Base-by-base conservation (phyloP, 2,797 vertebrate genomes). In the Xerus rutilus region DNA sequence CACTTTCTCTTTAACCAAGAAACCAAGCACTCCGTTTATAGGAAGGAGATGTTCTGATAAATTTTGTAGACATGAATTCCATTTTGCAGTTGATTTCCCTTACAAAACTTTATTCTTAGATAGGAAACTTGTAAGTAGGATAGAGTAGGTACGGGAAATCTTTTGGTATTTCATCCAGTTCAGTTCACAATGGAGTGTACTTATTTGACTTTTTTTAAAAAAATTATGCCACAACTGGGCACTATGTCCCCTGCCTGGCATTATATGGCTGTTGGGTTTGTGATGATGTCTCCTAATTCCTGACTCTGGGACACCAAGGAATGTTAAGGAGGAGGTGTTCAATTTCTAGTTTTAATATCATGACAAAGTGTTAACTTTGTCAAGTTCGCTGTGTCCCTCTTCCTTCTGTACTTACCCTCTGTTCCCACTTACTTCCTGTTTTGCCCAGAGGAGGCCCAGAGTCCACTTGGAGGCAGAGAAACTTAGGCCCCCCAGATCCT, bases 361-460 rank as follows among this genome's bases (percentile, higher is more conserved):
- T 39, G 21, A 20, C 54, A 47, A 9, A 20, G 49, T 59, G 76
- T 70, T 18, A 59, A 35, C 43, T 62, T 72, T 18, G 28, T 73
- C 4, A 20, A 1, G 43, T 77, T 77, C 67, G 3, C n/a, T 17
- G 1, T 54, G 25, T 70, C 35, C 32, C 32, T 54, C 77, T 25
- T 17, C 45, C 32, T 35, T 67, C 64, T 32, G 5, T 30, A 30
- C 64, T 17, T 30, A 28, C 18, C 35, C 5, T 35, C 72, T 15
- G 10, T 12, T 4, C 39, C 54, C 1, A 0, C 30, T 21, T 35
- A 8, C 43, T 32, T 47, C 17, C 25, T 54, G 5, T 35, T 0
- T 89, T 47, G 6, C 20, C 76, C 3, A 35, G 59, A 32, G 65
- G 54, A 25, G 62, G 70, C 25, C 83, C 47, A 5, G 39, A 35